phyloP scores from a whole-genome alignment of 92 coral and sea anemone species.

The Bergia sp. region DNA sequence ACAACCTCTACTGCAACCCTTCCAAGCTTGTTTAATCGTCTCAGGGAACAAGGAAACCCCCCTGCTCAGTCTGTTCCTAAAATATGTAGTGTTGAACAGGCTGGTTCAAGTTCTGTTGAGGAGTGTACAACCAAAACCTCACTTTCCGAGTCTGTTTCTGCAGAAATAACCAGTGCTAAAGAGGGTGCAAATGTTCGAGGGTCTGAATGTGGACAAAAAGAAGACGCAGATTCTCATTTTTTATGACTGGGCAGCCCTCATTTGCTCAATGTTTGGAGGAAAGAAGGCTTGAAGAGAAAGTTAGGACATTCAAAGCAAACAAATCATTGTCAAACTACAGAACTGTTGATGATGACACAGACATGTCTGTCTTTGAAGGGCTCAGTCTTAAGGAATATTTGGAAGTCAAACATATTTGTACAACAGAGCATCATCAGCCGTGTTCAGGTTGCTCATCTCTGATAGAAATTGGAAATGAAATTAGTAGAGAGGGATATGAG shows the following conservation, averaged over 20 bases:
- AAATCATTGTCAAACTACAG: slow-evolving; percentile 44
- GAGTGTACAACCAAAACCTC: neutral
- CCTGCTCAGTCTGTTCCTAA: slow-evolving; percentile 39
- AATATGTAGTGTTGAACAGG: slow-evolving; percentile 19
- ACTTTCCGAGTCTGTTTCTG: slow-evolving; percentile 32
- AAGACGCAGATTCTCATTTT: neutral
- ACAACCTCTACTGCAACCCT: slow-evolving; percentile 29
- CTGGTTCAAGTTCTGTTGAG: slow-evolving; percentile 24
- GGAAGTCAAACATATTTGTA: slow-evolving; percentile 42
- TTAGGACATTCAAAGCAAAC: slow-evolving; percentile 50
- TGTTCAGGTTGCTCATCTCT: slow-evolving; percentile 40
- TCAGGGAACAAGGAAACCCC: neutral
- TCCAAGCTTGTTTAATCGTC: slow-evolving; percentile 38
- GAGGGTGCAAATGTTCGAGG: slow-evolving; percentile 7
- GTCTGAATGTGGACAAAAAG: slow-evolving; percentile 7
- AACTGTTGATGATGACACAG: slow-evolving; percentile 37
- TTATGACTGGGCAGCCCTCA: slow-evolving; percentile 48
- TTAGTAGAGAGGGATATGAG: slow-evolving; percentile 39
- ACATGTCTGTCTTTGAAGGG: slow-evolving; percentile 50
- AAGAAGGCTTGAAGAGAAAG: slow-evolving; percentile 48
- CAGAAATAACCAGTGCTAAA: slow-evolving; percentile 16
- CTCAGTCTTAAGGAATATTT: slow-evolving; percentile 40
- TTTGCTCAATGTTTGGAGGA: slow-evolving; percentile 34
- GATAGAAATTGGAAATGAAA: slow-evolving; percentile 33
- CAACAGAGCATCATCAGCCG: slow-evolving; percentile 47